phyloP scores from a whole-genome alignment of 1,140 invertebrate species.

The Listronotus oregonensis region DNA sequence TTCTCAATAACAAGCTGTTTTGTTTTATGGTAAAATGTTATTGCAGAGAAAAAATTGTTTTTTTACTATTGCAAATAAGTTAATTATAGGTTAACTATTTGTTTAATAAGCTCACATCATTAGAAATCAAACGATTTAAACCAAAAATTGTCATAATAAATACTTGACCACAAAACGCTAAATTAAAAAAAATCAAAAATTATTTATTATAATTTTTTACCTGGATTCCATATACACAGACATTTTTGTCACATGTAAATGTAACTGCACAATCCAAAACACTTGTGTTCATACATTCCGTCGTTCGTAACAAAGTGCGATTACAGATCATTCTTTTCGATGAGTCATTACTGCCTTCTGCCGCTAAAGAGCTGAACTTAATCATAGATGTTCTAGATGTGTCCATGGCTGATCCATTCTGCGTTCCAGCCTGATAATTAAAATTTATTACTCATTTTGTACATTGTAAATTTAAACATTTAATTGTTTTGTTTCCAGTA shows the following conservation, averaged over 20 bases:
- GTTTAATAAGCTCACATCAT: no score
- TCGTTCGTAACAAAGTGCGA: conserved; percentile 64
- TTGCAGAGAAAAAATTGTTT: no score
- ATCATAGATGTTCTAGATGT: conserved; percentile 51
- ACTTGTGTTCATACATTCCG: conserved; percentile 71
- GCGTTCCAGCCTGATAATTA: conserved; percentile 38
- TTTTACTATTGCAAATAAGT: no score
- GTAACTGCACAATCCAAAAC: conserved; percentile 76
- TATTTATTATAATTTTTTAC: conserved; percentile 51
- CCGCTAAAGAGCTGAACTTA: conserved; percentile 38
- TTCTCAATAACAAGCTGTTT: no score
- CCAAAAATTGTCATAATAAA: no score
- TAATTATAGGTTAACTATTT: no score
- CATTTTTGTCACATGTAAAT: conserved; percentile 78
- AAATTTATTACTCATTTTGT: not conserved
- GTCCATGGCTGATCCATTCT: conserved; percentile 49
- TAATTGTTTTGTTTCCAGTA: no score
- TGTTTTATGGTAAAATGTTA: no score
- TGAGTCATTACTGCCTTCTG: conserved; percentile 40
- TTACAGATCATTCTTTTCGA: conserved; percentile 68
- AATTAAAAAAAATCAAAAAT: no score
- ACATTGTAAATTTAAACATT: no score
- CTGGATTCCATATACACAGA: conserved; percentile 73
- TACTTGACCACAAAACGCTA: no score
- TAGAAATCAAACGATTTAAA: no score